Base-by-base conservation (phyloP, 2,113 vertebrate species). In the Sphaerodactylus townsendi region DNA sequence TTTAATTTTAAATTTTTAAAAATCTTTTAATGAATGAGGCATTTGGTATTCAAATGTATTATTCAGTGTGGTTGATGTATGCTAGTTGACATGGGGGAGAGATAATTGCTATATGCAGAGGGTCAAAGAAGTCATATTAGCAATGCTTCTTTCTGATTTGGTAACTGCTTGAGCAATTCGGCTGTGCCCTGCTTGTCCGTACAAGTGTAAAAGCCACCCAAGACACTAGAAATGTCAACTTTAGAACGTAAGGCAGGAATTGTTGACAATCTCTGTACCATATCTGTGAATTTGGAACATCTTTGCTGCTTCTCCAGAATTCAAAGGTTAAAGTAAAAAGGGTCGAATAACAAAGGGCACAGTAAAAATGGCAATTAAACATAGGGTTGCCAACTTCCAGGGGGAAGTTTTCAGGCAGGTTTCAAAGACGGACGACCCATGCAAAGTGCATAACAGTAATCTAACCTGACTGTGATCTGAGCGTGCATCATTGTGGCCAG, bases 31-130 rank as follows among this genome's bases (percentile, higher is more conserved):
- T 76, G 86, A n/a, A 46, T 64, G 59, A 89, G 71, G 68, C 17
- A 21, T 28, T 44, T 82, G 77, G 83, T 77, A 4, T 56, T 76
- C 82, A 82, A 90, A 56, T 46, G 68, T 25, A 85, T 87, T 17
- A 39, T 86, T 73, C 82, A 21, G 39, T 62, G 75, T 83, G 62
- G 28, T 72, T 14, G 33, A 39, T 64, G 56, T 65, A 46, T 5
- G 46, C 25, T 82, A 82, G 56, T 10, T 56, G 53, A 74, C 87
- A 82, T 35, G 28, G 77, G 68, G 59, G 21, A 82, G 82, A 44
- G 5, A 2, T 35, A 5, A 78, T 37, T 35, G n/a, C 75, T 77
- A 90, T 71, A 74, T 35, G 0, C 0, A 89, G 1, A 30, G 53
- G 35, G 39, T 64, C 37, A 64, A 37, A 46, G 46, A 72, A 79